Evolutionary conservation across 2,888 invertebrate genomes (phyloP), one percentile per base, ranked within the genome.

Genomic region (Microchrysa polita): DNA sequence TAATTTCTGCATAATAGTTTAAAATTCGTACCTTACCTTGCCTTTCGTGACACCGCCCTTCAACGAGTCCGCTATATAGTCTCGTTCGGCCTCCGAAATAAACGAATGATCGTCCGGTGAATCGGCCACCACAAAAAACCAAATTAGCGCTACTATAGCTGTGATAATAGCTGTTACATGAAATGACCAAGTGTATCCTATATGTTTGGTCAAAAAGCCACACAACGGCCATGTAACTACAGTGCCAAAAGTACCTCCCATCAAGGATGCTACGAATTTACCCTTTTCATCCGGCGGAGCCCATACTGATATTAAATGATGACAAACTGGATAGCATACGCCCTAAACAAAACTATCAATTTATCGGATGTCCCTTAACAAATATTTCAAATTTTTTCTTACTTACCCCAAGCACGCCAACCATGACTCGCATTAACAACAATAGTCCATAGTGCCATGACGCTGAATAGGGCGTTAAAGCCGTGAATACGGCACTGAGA

Each of bases 211-310:
- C 0, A 92, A 85, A 0, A 87, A 82, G 2, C 92, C 92, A 34
- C 90, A 88, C 1, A 91, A 81, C 0, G 91, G 90, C 88, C 90
- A 92, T 0, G 92, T 90, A 1, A 91, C 83, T 1, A 91, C 89
- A 0, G 92, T 92, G 1, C 90, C 92, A 72, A 92, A 86, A 0
- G 91, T 91, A 5, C 92, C 92, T 12, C 92, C 92, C 87, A 92
- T 89, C 79, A 92, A 85, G 0, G 91, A 88, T 78, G 90, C 89
- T 0, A 92, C 86, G 79, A 92, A 92, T 80, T 91, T 90, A 9
- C 91, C 90, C 80, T 90, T 91, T 80, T 92, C 92, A n/a, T 88
- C 87, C 1, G 92, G 91, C 0, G 92, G 92, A 0, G 91, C 87
- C 92, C 92, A 92, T 79, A 88, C 87, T 0, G 92, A 91, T 4